Evolutionary conservation across 2,888 invertebrate species (phyloP).

Genomic region (Diarsia rubi): DNA sequence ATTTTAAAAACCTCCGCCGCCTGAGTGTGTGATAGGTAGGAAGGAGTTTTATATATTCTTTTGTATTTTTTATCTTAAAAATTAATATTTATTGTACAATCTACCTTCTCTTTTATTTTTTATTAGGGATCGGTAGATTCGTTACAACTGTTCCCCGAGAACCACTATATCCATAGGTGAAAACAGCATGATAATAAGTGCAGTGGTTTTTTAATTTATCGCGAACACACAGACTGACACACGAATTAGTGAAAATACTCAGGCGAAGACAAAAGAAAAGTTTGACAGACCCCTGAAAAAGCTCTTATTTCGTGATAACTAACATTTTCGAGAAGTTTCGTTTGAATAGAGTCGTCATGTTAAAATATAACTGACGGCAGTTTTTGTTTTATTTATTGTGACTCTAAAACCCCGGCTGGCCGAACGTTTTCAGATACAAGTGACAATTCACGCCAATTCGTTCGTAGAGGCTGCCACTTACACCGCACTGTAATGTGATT

Average conservation of each 20-base stretch:
- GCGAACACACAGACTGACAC: too few species aligned
- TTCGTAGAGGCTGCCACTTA: slow-evolving; percentile 65
- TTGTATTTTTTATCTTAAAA: too few species aligned
- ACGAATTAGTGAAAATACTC: neutral
- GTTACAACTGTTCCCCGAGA: too few species aligned
- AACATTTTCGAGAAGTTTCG: slow-evolving; percentile 22
- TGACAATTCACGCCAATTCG: slow-evolving; percentile 81
- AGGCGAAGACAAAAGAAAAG: neutral
- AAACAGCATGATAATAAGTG: too few species aligned
- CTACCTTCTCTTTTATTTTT: too few species aligned
- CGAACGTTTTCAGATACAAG: slow-evolving; percentile 75
- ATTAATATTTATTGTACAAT: too few species aligned
- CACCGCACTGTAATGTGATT: slow-evolving; percentile 62
- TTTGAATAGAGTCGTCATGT: slow-evolving; percentile 71
- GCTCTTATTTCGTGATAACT: neutral
- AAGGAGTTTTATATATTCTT: too few species aligned
- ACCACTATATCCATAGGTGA: too few species aligned
- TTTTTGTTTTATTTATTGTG: slow-evolving; percentile 75
- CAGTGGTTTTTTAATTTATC: too few species aligned
- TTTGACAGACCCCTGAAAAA: neutral
- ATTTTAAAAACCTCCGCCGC: too few species aligned
- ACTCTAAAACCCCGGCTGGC: slow-evolving; percentile 73
- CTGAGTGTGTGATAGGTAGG: too few species aligned
- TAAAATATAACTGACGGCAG: slow-evolving; percentile 77
- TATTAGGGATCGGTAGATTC: too few species aligned